Percentiles rank a stretch among this genome's conserved stretches.
phyloP scores from a whole-genome alignment of 2,113 vertebrate genomes.

The Buteo buteo region DNA sequence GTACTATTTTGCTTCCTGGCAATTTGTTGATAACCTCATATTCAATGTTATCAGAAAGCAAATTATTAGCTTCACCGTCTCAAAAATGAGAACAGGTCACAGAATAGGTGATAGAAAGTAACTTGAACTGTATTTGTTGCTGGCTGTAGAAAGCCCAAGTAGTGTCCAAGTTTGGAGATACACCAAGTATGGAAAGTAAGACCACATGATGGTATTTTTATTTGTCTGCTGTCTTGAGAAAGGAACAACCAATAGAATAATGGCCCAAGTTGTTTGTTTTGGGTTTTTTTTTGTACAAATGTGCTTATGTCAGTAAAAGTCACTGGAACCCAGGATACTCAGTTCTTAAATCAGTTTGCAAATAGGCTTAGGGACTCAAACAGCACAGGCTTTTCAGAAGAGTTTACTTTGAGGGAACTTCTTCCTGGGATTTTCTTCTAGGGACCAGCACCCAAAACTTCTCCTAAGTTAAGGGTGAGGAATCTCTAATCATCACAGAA shows the following conservation, averaged over 20 bases:
- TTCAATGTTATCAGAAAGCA: background rate
- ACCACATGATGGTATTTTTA: background rate
- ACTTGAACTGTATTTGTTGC: background rate
- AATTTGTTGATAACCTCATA: background rate
- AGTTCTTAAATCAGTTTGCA: background rate
- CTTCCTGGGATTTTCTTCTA: background rate
- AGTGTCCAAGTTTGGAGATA: background rate
- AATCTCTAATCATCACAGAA: background rate
- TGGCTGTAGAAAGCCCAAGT: background rate
- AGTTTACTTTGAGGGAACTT: background rate
- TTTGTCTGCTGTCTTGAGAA: background rate
- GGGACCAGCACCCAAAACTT: background rate
- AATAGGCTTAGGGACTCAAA: background rate
- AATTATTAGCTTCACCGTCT: background rate
- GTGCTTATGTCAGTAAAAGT: background rate
- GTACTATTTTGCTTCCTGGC: background rate
- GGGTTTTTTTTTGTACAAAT: background rate
- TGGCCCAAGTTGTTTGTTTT: background rate
- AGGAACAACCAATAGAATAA: background rate
- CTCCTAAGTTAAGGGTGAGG: background rate
- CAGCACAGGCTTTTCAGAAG: background rate
- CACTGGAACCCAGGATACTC: background rate
- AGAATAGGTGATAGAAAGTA: background rate
- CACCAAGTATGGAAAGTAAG: background rate
- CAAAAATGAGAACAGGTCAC: background rate